These are phyloP conservation scores for Spongilla lacustris DNA, from an alignment of 37 sponge, comb jelly and placozoan genomes.

Conservation along the genomic window DNA sequence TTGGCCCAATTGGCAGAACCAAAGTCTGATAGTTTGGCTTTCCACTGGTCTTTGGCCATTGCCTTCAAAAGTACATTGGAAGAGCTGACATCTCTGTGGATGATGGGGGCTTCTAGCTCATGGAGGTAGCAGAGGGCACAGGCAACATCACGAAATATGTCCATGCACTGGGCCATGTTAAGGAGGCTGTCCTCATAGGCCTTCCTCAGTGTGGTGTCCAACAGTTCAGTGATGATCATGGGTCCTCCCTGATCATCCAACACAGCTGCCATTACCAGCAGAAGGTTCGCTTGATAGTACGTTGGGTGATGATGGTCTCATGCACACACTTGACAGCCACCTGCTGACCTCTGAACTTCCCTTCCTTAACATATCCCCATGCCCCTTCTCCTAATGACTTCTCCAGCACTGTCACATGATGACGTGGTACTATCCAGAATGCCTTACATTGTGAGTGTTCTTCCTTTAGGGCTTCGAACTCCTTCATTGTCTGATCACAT, in stretches of 20 bases:
- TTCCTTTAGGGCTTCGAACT: background rate
- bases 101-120: constrained; percentile 57
- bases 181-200: constrained; percentile 11
- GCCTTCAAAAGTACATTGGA: constrained; percentile 70
- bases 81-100: constrained; percentile 83
- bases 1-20: constrained; percentile 75
- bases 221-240: constrained; percentile 65
- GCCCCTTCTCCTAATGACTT: constrained; percentile 25
- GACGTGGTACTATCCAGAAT: constrained; percentile 29
- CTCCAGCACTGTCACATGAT: constrained; percentile 1
- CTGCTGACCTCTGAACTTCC: constrained; percentile 11
- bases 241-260: constrained; percentile 23
- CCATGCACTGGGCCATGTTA: background rate
- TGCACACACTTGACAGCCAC: constrained; percentile 44
- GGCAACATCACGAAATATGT: constrained; percentile 60
- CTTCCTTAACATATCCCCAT: constrained; percentile 25
- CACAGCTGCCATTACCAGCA: constrained; percentile 65
- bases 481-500: background rate
- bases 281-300: constrained; percentile 13
- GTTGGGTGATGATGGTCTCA: background rate
- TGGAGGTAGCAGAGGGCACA: constrained; percentile 79
- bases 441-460: background rate
- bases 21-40: constrained; percentile 81
- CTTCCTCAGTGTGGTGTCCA: constrained; percentile 54
- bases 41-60: constrained; percentile 34